Evolutionary conservation across 2,888 invertebrate genomes (phyloP).

Genomic region (Lissocephala sabroskyi): DNA sequence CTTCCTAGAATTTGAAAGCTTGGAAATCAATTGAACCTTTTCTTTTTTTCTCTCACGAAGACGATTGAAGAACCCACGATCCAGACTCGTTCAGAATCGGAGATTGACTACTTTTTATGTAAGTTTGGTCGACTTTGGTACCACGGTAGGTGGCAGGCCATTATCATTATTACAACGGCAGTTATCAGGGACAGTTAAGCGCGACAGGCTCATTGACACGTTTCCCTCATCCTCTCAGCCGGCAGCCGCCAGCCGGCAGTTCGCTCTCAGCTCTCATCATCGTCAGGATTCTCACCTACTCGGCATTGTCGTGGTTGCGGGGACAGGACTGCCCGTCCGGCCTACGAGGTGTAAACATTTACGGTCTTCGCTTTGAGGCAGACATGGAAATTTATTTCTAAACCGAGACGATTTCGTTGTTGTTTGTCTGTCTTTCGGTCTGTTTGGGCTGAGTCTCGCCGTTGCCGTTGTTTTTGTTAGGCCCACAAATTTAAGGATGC

Average conservation of each 20-base stretch:
- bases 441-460: conserved; percentile 5
- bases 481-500: neutral
- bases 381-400: conserved; percentile 60
- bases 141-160: no score
- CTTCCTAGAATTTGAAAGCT: no score
- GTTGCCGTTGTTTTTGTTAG: conserved; percentile 1
- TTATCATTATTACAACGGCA: conserved; percentile 49
- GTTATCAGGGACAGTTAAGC: conserved; percentile 43
- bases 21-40: no score
- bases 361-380: conserved; percentile 30
- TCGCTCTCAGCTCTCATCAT: no score
- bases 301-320: no score
- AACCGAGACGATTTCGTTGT: conserved; percentile 25
- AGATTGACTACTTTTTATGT: no score
- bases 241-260: conserved; percentile 9
- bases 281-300: no score
- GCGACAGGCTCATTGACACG: conserved; percentile 54
- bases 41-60: no score
- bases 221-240: conserved; percentile 23
- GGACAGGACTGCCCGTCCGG: no score
- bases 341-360: conserved; percentile 49
- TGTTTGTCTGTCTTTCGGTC: conserved; percentile 2
- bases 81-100: no score
- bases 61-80: no score
- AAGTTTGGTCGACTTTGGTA: no score